A percentile compares a stretch with the other conserved stretches of the same genome.
Conservation (phyloP, 2,888 invertebrate species). For the Drosophila limbata region DNA sequence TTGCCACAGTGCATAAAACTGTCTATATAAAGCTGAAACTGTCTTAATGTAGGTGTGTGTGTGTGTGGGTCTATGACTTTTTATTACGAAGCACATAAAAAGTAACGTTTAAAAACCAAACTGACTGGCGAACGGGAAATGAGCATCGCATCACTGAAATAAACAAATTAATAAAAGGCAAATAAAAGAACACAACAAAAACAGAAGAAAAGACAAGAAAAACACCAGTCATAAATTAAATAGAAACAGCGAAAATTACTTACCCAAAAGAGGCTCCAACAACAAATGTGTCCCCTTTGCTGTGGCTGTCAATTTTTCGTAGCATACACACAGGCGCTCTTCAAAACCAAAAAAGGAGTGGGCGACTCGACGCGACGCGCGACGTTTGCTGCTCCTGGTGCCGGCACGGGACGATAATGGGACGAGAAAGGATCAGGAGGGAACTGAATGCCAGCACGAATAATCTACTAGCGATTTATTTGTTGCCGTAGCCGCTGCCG, state of each 20-base stretch:
- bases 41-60: constrained; percentile 6
- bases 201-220: constrained; percentile 59
- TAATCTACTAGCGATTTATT: constrained; percentile 80
- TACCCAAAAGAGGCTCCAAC: constrained; percentile 56
- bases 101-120: constrained; percentile 46
- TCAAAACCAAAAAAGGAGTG: constrained; percentile 42
- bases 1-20: constrained; percentile 46
- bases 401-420: background rate
- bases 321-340: constrained; percentile 73
- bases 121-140: constrained; percentile 47
- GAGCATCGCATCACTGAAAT: constrained; percentile 62
- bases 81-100: constrained; percentile 68
- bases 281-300: constrained; percentile 68
- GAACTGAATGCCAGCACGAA: constrained; percentile 68
- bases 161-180: constrained; percentile 80
- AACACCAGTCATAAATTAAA: constrained; percentile 78
- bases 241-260: constrained; percentile 80
- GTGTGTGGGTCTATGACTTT: constrained; percentile 38
- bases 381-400: background rate
- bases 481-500: constrained; percentile 55
- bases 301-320: constrained; percentile 73
- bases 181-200: constrained; percentile 52
- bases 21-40: constrained; percentile 40
- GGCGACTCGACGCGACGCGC: constrained; percentile 5
- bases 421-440: constrained; percentile 8